Evolutionary conservation across 2,113 vertebrate species (phyloP).

Genomic region (Sus scrofa): T2T-Sscrofa CM000830.6:33826501-33827000

Average conservation of each 20-base stretch:
- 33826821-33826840: not conserved
- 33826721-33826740: conserved; percentile 55
- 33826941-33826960: not conserved
- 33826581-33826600: conserved; percentile 63
- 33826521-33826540: conserved; percentile 48
- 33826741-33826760: not conserved
- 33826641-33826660: conserved; percentile 68
- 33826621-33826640: conserved; percentile 53
- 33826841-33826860: not conserved
- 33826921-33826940: conserved; percentile 26
- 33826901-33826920: not conserved
- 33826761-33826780: conserved; percentile 16
- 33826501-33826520: conserved; percentile 45
- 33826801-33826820: conserved; percentile 44
- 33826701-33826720: conserved; percentile 4
- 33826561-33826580: conserved; percentile 63
- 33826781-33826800: conserved; percentile 5
- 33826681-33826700: conserved; percentile 59
- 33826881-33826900: not conserved
- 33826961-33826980: not conserved
- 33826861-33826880: not conserved
- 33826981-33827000: not conserved
- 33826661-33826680: conserved; percentile 44
- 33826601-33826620: conserved; percentile 49
- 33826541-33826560: conserved; percentile 66